These are phyloP conservation scores for Macrobrachium rosenbergii DNA, from an alignment of 1,140 invertebrate species.

Conservation along the genomic window DNA sequence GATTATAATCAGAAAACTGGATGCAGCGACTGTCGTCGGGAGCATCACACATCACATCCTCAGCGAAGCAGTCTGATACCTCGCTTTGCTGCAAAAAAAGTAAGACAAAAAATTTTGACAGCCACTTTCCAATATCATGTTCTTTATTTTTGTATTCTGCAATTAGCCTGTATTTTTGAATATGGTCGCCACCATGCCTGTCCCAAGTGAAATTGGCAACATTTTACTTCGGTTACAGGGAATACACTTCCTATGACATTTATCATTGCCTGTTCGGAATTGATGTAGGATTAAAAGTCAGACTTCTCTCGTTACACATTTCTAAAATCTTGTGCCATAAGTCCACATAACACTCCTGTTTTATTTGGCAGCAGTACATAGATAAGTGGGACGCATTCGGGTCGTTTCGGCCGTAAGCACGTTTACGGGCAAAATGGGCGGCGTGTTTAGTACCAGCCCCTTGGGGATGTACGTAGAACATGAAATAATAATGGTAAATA, in stretches of 20 bases:
- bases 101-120: background rate
- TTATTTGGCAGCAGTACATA: slow-evolving; percentile 18
- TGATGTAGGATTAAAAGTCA: slow-evolving; percentile 7
- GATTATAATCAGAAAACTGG: background rate
- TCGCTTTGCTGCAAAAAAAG: background rate
- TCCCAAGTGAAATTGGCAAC: slow-evolving; percentile 14
- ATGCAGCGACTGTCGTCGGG: slow-evolving; percentile 16
- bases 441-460: too few relatives aligned
- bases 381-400: too few relatives aligned
- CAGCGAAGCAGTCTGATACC: slow-evolving; percentile 24
- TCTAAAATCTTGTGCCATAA: slow-evolving; percentile 3
- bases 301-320: slow-evolving; percentile 19
- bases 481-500: too few relatives aligned
- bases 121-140: slow-evolving; percentile 9
- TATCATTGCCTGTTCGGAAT: slow-evolving; percentile 12
- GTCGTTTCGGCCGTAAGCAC: too few relatives aligned
- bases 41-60: slow-evolving; percentile 3
- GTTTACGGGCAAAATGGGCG: too few relatives aligned
- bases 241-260: slow-evolving; percentile 16
- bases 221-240: too few relatives aligned
- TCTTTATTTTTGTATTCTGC: slow-evolving; percentile 14
- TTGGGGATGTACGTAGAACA: too few relatives aligned
- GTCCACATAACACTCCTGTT: slow-evolving; percentile 21
- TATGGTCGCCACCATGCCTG: too few relatives aligned
- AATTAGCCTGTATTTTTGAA: slow-evolving; percentile 19